Percentiles rank a stretch among this genome's conserved stretches.
Conservation (phyloP, 2,888 invertebrate species). For the Tanaodytes sp. region DNA sequence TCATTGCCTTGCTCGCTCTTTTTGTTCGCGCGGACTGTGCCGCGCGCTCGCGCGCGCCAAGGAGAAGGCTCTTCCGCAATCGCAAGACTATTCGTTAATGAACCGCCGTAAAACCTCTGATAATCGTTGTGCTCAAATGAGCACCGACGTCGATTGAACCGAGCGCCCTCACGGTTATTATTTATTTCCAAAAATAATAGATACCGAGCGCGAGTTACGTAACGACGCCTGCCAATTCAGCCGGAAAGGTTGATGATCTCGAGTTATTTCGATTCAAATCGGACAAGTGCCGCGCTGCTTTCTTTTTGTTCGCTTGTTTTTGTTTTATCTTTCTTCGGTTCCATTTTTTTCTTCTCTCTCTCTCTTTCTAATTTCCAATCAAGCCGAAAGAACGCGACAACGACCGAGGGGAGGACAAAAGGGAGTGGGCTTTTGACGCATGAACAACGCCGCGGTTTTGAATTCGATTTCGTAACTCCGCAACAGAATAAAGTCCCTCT, state of each 20-base stretch:
- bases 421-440: no score
- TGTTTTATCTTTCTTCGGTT: background rate
- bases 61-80: slow-evolving; percentile 17
- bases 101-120: background rate
- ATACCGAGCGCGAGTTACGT: slow-evolving; percentile 19
- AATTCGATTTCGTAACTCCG: background rate
- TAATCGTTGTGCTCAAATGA: no score
- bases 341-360: background rate
- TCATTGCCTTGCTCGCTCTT: background rate
- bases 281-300: background rate
- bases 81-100: background rate
- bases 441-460: background rate
- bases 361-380: no score
- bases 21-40: slow-evolving; percentile 12
- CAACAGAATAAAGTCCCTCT: background rate
- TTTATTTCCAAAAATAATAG: slow-evolving; percentile 22
- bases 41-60: no score
- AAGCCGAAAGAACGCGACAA: no score
- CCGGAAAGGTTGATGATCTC: slow-evolving; percentile 42
- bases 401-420: no score
- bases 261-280: slow-evolving; percentile 31
- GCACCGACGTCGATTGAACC: no score
- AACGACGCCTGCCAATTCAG: slow-evolving; percentile 30
- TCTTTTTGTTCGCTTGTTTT: background rate
- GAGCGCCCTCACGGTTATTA: background rate